Percentiles rank a stretch among this genome's conserved stretches.
These are phyloP conservation scores for Saturnia japonica DNA, from an alignment of 2,888 invertebrate species.

Conservation along the genomic window DNA sequence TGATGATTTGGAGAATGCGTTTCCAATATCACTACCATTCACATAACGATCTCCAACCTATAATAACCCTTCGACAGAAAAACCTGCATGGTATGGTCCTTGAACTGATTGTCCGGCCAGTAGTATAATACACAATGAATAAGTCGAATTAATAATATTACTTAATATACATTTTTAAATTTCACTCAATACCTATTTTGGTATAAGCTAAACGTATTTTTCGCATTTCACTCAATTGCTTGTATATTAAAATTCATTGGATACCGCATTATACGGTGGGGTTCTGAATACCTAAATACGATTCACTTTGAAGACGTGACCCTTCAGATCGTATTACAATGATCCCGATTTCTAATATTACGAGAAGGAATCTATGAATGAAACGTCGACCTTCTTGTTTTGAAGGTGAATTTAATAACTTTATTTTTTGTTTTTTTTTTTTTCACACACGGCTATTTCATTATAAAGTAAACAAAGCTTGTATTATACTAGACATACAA, in stretches of 20 bases:
- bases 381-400: slow-evolving; percentile 11
- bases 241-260: slow-evolving; percentile 49
- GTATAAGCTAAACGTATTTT: background rate
- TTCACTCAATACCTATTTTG: background rate
- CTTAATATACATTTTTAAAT: background rate
- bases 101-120: too few relatives aligned
- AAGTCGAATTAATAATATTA: background rate
- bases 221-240: slow-evolving; percentile 11
- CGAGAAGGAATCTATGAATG: slow-evolving; percentile 10
- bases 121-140: background rate
- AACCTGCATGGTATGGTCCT: too few relatives aligned
- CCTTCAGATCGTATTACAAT: slow-evolving; percentile 21
- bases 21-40: too few relatives aligned
- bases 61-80: too few relatives aligned
- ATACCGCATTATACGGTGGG: slow-evolving; percentile 37
- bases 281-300: slow-evolving; percentile 45
- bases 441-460: too few relatives aligned
- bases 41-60: too few relatives aligned
- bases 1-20: too few relatives aligned
- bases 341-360: slow-evolving; percentile 15
- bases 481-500: too few relatives aligned
- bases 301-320: slow-evolving; percentile 32
- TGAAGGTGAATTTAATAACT: slow-evolving; percentile 4
- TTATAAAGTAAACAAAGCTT: too few relatives aligned
- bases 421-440: too few relatives aligned